These are phyloP conservation scores for Otocyon megalotis DNA, from an alignment of 2,113 vertebrate species.

Conservation along the genomic window DNA sequence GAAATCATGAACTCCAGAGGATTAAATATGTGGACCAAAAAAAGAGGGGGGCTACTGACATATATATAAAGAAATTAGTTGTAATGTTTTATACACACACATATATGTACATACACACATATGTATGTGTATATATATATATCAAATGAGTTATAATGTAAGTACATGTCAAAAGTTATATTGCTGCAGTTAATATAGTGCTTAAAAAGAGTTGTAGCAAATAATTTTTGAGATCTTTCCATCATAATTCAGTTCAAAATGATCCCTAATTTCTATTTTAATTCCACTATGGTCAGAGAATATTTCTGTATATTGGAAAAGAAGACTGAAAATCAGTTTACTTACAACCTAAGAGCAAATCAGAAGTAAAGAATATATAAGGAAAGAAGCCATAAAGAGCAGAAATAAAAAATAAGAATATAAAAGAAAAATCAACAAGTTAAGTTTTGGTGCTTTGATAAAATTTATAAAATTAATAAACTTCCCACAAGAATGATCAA, in stretches of 20 bases:
- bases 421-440: background rate
- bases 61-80: background rate
- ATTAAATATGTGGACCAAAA: background rate
- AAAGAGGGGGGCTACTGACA: background rate
- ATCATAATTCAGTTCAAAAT: background rate
- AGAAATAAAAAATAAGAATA: background rate
- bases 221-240: background rate
- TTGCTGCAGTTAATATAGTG: background rate
- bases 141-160: background rate
- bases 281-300: background rate
- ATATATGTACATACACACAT: too few relatives aligned
- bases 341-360: background rate
- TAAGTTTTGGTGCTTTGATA: background rate
- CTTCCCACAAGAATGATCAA: background rate
- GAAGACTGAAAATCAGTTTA: background rate
- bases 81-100: background rate
- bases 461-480: background rate
- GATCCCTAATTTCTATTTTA: background rate
- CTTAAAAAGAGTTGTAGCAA: background rate
- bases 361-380: background rate
- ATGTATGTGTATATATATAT: background rate
- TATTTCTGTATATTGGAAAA: background rate
- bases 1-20: background rate
- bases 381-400: background rate
- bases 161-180: background rate